Percentiles rank a stretch among this genome's conserved stretches.
Conservation (phyloP, 2,797 vertebrate species). For the Steatocranus sp. region DNA sequence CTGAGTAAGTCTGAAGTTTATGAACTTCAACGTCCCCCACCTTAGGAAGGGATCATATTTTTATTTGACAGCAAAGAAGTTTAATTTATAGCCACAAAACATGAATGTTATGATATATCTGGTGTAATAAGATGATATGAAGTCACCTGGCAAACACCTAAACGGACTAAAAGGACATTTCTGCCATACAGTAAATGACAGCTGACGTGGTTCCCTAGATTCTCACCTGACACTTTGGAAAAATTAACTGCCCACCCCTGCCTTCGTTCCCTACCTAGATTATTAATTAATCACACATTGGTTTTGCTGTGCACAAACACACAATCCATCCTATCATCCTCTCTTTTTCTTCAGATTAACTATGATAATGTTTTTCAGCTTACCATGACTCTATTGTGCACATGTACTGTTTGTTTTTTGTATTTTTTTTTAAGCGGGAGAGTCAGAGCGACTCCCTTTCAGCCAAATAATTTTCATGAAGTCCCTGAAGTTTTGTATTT, state of each 20-base stretch:
- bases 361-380: neutral
- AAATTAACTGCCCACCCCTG: neutral
- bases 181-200: accelerated
- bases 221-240: neutral
- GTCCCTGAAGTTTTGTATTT: neutral
- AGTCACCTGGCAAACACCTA: neutral
- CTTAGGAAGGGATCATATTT: neutral
- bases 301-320: neutral
- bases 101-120: neutral
- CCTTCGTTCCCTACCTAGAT: neutral
- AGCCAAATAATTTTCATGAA: accelerated
- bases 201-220: neutral
- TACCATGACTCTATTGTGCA: accelerated
- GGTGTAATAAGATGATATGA: neutral
- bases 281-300: neutral
- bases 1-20: neutral
- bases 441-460: neutral
- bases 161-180: neutral
- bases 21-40: neutral
- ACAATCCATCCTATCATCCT: neutral
- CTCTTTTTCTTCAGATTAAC: neutral
- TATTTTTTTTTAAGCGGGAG: accelerated
- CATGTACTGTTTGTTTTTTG: neutral
- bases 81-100: neutral
- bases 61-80: neutral